Conservation (phyloP, 2,888 invertebrate species). For the Stegophylla sp. region DNA sequence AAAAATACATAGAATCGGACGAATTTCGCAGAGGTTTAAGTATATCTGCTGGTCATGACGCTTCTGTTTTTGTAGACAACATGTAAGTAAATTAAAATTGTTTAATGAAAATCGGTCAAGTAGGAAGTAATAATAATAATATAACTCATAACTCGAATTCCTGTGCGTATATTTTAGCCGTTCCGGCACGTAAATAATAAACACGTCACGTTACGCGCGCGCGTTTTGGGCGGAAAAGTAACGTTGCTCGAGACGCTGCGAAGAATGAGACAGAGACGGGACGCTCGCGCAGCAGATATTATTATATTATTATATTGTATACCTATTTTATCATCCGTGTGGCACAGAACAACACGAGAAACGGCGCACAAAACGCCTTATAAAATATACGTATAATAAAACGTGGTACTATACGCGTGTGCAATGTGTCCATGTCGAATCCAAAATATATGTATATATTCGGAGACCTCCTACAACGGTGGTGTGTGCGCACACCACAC, state of each 20-base stretch:
- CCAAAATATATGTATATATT: too few species aligned
- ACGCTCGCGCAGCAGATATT: background rate
- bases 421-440: constrained; percentile 59
- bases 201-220: constrained; percentile 41
- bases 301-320: background rate
- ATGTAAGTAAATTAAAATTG: too few species aligned
- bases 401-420: constrained; percentile 42
- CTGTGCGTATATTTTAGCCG: constrained; percentile 19
- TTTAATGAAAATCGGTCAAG: too few species aligned
- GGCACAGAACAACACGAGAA: background rate
- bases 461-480: constrained; percentile 57
- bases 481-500: constrained; percentile 9
- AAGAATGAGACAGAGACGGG: background rate
- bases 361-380: constrained; percentile 27
- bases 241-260: background rate
- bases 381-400: constrained; percentile 19
- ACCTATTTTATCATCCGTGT: background rate
- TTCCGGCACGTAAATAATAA: constrained; percentile 48
- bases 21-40: too few species aligned
- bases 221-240: constrained; percentile 23
- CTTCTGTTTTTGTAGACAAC: too few species aligned
- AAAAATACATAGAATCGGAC: too few species aligned
- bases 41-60: too few species aligned
- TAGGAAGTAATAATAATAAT: too few species aligned
- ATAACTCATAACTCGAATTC: too few species aligned